These are phyloP conservation scores for Heliconius aoede DNA, from an alignment of 2,888 invertebrate genomes.

Conservation along the genomic window DNA sequence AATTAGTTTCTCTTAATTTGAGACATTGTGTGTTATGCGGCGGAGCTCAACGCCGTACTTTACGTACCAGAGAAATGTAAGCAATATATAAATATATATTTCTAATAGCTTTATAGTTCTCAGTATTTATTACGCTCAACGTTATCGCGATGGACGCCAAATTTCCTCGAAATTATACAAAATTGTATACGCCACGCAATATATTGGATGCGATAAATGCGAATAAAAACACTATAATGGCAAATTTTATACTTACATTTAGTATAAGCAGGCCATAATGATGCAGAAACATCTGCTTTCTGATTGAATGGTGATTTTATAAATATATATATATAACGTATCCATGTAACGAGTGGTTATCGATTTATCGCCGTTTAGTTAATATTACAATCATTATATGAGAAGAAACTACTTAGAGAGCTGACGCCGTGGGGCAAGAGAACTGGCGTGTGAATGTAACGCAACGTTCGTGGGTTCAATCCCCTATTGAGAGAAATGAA, in stretches of 20 bases:
- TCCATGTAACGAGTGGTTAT: not conserved
- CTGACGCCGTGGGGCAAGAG: no score
- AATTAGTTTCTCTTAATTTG: not conserved
- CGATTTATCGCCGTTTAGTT: constrained; percentile 2
- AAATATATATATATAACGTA: not conserved
- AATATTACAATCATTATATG: not conserved
- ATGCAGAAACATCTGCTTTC: constrained; percentile 11
- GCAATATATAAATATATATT: not conserved
- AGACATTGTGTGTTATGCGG: not conserved
- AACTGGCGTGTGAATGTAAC: no score
- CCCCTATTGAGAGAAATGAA: no score
- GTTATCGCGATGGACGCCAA: not conserved
- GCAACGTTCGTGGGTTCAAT: no score
- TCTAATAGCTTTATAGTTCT: not conserved
- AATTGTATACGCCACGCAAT: constrained; percentile 19
- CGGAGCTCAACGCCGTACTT: not conserved
- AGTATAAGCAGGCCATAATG: constrained; percentile 12
- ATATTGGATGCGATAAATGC: constrained; percentile 27
- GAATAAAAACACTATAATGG: constrained; percentile 29
- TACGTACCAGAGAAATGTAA: not conserved
- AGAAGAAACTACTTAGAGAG: no score
- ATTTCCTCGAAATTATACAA: constrained; percentile 19
- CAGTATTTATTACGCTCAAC: not conserved
- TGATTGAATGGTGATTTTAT: constrained; percentile 21
- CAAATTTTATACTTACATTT: constrained; percentile 25